These are phyloP conservation scores for Sarcophaga caerulescens DNA, from an alignment of 2,888 invertebrate genomes.

Conservation along the genomic window DNA sequence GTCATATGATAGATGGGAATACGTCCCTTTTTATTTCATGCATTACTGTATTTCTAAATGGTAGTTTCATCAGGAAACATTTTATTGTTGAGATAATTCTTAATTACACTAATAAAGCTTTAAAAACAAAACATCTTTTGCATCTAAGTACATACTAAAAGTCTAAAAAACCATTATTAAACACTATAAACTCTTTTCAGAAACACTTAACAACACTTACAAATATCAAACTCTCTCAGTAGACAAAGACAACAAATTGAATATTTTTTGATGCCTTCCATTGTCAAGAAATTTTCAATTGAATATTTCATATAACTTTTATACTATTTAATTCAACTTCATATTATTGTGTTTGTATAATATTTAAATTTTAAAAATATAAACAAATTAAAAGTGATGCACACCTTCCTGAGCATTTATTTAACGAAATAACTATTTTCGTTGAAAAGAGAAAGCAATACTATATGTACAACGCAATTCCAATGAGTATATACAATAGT, in stretches of 20 bases:
- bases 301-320: constrained; percentile 1
- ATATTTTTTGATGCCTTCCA: not conserved
- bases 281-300: not conserved
- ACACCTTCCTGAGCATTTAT: not conserved
- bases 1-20: no score
- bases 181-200: not conserved
- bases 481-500: constrained; percentile 59
- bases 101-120: no score
- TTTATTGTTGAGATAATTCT: no score
- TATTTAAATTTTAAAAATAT: not conserved
- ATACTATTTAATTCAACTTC: constrained; percentile 22
- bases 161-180: not conserved
- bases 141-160: no score
- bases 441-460: constrained; percentile 56
- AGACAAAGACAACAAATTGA: constrained; percentile 61
- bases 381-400: not conserved
- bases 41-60: no score
- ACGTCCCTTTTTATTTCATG: no score
- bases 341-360: not conserved
- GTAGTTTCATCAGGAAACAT: no score
- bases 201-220: constrained; percentile 56
- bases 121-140: no score
- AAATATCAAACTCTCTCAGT: constrained; percentile 18
- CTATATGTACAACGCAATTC: constrained; percentile 41
- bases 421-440: constrained; percentile 9